Conservation (phyloP, 2,113 vertebrate genomes). For the Psilopogon haemacephalus region DNA sequence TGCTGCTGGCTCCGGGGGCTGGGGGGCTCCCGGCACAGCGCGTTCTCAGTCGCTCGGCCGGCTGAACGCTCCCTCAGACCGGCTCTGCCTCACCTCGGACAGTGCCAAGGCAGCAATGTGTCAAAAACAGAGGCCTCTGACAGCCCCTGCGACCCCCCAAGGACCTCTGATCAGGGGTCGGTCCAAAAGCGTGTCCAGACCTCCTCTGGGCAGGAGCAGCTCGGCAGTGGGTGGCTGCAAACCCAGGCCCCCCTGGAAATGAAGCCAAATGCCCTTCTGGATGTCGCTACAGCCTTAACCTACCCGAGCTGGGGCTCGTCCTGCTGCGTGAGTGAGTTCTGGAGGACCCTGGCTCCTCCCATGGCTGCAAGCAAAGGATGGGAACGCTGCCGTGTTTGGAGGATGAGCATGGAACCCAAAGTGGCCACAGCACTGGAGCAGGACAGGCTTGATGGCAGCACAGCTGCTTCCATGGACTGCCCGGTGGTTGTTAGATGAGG, state of each 20-base stretch:
- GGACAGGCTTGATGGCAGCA: not conserved
- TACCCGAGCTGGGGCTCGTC: not conserved
- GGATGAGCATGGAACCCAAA: not conserved
- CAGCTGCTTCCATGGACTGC: not conserved
- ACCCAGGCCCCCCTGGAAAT: conserved; percentile 75
- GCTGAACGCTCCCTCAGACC: not conserved
- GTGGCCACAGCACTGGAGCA: accelerated
- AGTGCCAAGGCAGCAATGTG: not conserved
- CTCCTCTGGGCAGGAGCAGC: not conserved
- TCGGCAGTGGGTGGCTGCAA: not conserved
- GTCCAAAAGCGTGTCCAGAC: not conserved
- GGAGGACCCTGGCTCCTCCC: accelerated
- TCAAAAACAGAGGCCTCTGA: not conserved
- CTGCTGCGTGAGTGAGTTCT: not conserved
- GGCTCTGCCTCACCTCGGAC: not conserved
- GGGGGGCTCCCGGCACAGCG: not conserved
- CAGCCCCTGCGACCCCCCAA: not conserved
- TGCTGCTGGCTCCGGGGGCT: accelerated
- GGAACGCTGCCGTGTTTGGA: accelerated
- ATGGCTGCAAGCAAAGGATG: accelerated
- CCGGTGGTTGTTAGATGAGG: accelerated
- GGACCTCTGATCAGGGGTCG: not conserved
- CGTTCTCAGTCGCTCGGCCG: conserved; percentile 43
- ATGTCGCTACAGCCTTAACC: not conserved
- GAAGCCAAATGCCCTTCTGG: not conserved